Percentiles rank a stretch among this genome's conserved stretches.
Evolutionary conservation across 2,113 vertebrate species (phyloP).

Genomic region (Paramormyrops kingsleyae): DNA sequence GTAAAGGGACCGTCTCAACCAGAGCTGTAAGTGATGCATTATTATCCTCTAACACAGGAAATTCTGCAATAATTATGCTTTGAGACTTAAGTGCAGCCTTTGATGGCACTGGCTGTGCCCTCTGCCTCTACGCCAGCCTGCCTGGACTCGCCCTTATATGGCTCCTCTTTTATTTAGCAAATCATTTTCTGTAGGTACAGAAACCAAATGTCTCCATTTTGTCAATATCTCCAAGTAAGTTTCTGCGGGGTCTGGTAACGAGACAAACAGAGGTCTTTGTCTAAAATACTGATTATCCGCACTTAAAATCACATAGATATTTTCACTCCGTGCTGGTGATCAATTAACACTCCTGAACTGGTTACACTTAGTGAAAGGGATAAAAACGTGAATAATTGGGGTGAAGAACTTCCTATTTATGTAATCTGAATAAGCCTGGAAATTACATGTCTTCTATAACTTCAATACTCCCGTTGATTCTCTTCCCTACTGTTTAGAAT

Average conservation of each 20-base stretch:
- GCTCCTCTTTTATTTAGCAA: slow-evolving; percentile 3
- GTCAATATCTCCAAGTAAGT: neutral
- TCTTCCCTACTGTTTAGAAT: neutral
- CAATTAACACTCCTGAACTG: neutral
- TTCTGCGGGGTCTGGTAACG: neutral
- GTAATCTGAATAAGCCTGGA: neutral
- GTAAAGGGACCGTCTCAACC: neutral
- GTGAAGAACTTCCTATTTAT: neutral
- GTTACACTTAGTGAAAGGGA: neutral
- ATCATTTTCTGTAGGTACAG: neutral
- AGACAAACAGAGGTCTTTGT: neutral
- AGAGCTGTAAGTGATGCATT: slow-evolving; percentile 1
- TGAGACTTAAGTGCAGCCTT: neutral
- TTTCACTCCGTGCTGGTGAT: neutral
- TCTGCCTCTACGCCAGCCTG: neutral
- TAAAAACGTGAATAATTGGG: neutral
- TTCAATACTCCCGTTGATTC: neutral
- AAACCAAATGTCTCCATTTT: neutral
- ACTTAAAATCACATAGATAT: neutral
- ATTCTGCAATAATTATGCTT: slow-evolving; percentile 9
- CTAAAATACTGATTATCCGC: neutral
- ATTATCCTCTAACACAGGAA: slow-evolving; percentile 12
- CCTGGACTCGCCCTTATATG: neutral
- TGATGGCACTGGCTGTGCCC: neutral
- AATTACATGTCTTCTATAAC: neutral